Evolutionary conservation across 2,797 vertebrate genomes (phyloP), one percentile per base, ranked within the genome.

Genomic region (Knipowitschia caucasica): DNA sequence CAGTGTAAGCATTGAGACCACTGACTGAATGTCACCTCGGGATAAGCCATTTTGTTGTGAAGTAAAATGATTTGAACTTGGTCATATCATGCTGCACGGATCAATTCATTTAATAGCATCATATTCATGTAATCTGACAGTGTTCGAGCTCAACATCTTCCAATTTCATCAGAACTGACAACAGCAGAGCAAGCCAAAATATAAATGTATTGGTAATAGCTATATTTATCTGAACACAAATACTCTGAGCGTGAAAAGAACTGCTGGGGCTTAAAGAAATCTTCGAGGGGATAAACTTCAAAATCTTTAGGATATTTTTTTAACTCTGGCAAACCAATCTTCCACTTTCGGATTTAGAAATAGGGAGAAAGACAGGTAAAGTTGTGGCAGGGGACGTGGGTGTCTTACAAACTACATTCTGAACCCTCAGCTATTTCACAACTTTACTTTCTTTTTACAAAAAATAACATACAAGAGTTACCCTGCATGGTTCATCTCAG

Each of bases 401-500:
- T 67, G 62, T 63, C 68, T 62, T 45, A 84, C 82, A 49, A 40
- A 59, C 70, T 71, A 64, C 59, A 77, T 85, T 84, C 60, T 64
- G 77, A 78, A 71, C 73, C 69, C 80, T 88, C 80, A 80, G 77
- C 86, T 53, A 38, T 68, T 88, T 71, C 59, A 49, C 56, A 78
- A 33, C 18, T 59, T 38, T 47, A 59, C 50, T 54, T 29, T 69
- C 59, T 75, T 73, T 70, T 77, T 67, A 24, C 9, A 81, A 80
- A 72, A 81, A 78, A 80, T 52, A 75, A 72, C 56, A 65, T 55
- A 47, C 59, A 40, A 56, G 55, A 50, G 34, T 58, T 35, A 39
- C 56, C 35, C 17, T 3, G 10, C 62, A 59, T 10, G 4, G 50
- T 6, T 60, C 9, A 35, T 17, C 53, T 62, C 38, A 71, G 74